Conservation (phyloP, 2,113 vertebrate species). For the Pelodiscus sinensis region DNA sequence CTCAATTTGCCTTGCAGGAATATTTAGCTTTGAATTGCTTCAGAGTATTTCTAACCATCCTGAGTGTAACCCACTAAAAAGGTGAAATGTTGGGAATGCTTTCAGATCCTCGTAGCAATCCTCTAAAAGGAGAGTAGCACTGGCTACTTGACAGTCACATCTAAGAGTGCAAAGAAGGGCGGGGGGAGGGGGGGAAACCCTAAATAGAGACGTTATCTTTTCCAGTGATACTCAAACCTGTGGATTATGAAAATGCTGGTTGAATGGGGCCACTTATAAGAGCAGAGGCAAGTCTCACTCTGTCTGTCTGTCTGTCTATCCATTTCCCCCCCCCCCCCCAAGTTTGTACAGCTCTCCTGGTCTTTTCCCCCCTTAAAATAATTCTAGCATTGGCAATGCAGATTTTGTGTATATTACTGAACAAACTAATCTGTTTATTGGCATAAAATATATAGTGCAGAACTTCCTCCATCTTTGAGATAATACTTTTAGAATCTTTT, state of each 20-base stretch:
- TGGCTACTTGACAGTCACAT: background rate
- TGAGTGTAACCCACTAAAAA: background rate
- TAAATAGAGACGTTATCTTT: background rate
- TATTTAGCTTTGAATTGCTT: conserved; percentile 66
- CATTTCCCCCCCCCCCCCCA: too few species aligned
- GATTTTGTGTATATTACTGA: accelerated
- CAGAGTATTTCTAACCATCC: conserved; percentile 44
- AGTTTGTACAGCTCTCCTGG: background rate
- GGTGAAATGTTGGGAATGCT: background rate
- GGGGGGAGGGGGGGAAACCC: too few species aligned
- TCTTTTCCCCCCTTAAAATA: accelerated
- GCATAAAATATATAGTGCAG: background rate
- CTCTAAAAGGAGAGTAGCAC: background rate
- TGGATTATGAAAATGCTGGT: background rate
- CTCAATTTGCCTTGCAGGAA: conserved; percentile 56
- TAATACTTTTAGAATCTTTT: background rate
- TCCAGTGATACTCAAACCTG: too few species aligned
- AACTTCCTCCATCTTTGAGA: accelerated
- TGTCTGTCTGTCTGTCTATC: background rate
- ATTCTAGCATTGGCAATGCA: accelerated
- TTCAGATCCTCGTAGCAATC: conserved; percentile 1
- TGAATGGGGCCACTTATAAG: background rate
- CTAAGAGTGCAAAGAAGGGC: conserved; percentile 15
- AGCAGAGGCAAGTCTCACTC: background rate
- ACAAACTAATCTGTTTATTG: accelerated